Base-by-base conservation (phyloP, 2,113 vertebrate genomes). In the Uria aalge region DNA sequence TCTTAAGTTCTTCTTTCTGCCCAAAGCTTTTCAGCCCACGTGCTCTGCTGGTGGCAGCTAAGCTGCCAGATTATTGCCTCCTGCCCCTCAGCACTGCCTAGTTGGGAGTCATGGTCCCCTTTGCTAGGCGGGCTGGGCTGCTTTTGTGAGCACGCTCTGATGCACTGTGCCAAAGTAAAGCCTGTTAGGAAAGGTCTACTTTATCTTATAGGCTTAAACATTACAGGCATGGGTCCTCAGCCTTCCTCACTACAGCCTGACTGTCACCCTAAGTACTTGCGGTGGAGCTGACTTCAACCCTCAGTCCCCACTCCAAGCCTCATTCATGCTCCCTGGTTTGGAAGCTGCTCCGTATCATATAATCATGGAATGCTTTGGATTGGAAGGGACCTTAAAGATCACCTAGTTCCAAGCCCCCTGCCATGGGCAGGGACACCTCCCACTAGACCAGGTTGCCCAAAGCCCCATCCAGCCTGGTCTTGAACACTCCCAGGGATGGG, bases 41-140 rank as follows among this genome's bases (percentile, higher is more conserved):
- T 36, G 29, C 29, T 47, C 15, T 30, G 38, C 30, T 47, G 38
- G 34, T 47, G 79, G 48, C 53, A 43, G 71, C 21, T 40, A 13
- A 83, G 60, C 52, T 71, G 40, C 21, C 55, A 17, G n/a, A 67
- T 38, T 38, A 18, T 32, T 21, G 34, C 36, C 48, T 74, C 34
- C 43, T 84, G 60, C 19, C 50, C 47, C 55, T 40, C 17, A 8
- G 47, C 17, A 4, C 23, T 23, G 41, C 53, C 20, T 0, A 3
- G 2, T 0, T 30, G 32, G 45, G 22, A 48, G 16, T 30, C n/a
- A 3, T 0, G 1, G 38, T 66, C 30, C 38, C 21, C 40, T 41
- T 47, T 0, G 1, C 64, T n/a, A 11, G 1, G 2, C 0, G 1
- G 14, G 47, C n/a, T n/a, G 40, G 0, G 2, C 11, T 16, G 57